Conservation (phyloP, 1,140 invertebrate genomes). For the Drosophila cardini region DNA sequence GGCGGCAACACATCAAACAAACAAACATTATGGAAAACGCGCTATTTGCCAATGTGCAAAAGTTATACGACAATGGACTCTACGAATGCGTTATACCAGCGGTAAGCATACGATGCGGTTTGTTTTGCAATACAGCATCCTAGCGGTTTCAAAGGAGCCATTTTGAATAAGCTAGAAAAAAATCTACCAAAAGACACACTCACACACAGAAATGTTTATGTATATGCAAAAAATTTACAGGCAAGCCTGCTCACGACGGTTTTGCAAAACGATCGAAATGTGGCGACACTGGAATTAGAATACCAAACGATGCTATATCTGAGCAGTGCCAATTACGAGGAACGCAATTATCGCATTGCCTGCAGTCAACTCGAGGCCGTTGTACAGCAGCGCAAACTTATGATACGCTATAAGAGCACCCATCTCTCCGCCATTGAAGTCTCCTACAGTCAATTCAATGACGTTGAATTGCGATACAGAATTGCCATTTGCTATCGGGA, state of each 20-base stretch:
- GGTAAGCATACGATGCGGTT: too few relatives aligned
- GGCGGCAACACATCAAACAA: slow-evolving; percentile 31
- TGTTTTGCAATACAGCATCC: neutral
- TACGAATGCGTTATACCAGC: slow-evolving; percentile 74
- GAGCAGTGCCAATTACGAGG: slow-evolving; percentile 59
- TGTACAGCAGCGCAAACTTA: slow-evolving; percentile 55
- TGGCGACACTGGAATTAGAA: slow-evolving; percentile 72
- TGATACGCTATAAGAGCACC: slow-evolving; percentile 63
- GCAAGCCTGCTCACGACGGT: slow-evolving; percentile 68
- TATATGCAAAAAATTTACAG: slow-evolving; percentile 32
- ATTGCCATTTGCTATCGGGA: slow-evolving; percentile 89
- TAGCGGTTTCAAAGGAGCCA: neutral
- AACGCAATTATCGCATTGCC: slow-evolving; percentile 61
- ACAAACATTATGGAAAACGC: slow-evolving; percentile 67
- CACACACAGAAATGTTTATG: neutral
- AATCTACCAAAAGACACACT: neutral
- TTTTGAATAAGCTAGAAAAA: slow-evolving; percentile 5
- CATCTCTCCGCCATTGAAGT: slow-evolving; percentile 64
- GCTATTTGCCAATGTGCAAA: slow-evolving; percentile 72
- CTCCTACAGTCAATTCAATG: slow-evolving; percentile 85
- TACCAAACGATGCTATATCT: slow-evolving; percentile 72
- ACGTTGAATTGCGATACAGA: slow-evolving; percentile 90
- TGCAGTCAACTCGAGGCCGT: slow-evolving; percentile 52
- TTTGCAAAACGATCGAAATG: slow-evolving; percentile 68
- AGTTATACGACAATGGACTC: slow-evolving; percentile 73